Evolutionary conservation across 2,797 vertebrate species (phyloP).

Genomic region (Coregonus sp.): DNA sequence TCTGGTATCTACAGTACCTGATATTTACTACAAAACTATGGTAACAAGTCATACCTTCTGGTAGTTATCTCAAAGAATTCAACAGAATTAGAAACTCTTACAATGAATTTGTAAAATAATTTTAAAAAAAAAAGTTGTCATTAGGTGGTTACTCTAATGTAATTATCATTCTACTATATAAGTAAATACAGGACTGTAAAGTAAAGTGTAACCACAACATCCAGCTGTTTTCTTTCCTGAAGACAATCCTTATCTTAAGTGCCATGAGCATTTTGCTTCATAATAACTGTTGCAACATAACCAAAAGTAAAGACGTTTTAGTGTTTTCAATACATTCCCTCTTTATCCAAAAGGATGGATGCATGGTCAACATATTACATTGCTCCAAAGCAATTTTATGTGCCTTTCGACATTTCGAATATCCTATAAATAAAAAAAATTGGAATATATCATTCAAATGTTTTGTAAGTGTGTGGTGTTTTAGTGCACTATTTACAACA

Average conservation of each 20-base stretch:
- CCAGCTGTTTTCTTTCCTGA: not conserved
- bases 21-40: not conserved
- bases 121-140: not conserved
- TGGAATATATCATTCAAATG: constrained; percentile 57
- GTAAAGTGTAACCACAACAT: not conserved
- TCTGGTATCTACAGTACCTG: not conserved
- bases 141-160: not conserved
- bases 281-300: constrained; percentile 27
- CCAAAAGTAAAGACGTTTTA: constrained; percentile 45
- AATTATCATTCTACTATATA: not conserved
- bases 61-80: not conserved
- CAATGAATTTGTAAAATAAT: too few relatives aligned
- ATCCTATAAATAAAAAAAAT: too few relatives aligned
- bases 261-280: constrained; percentile 4
- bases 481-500: constrained; percentile 54
- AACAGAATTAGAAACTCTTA: not conserved
- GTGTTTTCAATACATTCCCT: constrained; percentile 34
- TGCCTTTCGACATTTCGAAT: constrained; percentile 40
- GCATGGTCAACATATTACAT: not conserved
- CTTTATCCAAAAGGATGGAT: constrained; percentile 46
- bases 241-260: constrained; percentile 4
- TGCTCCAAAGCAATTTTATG: constrained; percentile 29
- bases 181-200: not conserved
- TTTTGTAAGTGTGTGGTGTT: constrained; percentile 20
- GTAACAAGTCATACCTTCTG: not conserved